These are phyloP conservation scores for Acrocephalus scirpaceus DNA, from an alignment of 2,797 vertebrate species.

Conservation along the genomic window DNA sequence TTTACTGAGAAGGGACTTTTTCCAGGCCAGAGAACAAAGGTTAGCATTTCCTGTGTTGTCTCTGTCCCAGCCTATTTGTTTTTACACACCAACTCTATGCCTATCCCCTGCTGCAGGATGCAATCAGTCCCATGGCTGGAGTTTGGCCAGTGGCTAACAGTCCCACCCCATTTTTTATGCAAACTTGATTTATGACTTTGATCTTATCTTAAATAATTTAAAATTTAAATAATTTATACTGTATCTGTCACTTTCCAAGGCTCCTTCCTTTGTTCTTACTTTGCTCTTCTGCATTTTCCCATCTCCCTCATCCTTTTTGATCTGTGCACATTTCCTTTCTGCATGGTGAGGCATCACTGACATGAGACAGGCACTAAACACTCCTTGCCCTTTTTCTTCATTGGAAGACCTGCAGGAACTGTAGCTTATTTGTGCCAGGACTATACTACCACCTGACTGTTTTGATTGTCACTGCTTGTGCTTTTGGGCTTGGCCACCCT, in stretches of 20 bases:
- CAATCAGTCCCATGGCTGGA: conserved; percentile 12
- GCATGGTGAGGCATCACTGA: neutral
- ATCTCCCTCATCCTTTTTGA: neutral
- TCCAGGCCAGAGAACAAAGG: neutral
- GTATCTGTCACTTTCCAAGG: conserved; percentile 45
- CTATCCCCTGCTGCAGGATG: neutral
- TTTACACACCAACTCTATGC: neutral
- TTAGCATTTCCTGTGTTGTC: neutral
- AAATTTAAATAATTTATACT: conserved; percentile 61
- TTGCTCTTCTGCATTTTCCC: neutral
- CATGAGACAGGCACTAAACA: neutral
- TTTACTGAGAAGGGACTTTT: conserved; percentile 9
- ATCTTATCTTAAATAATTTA: conserved; percentile 62
- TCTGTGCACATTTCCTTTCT: neutral
- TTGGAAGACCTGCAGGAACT: neutral
- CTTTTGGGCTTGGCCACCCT: neutral
- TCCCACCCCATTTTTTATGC: conserved; percentile 43
- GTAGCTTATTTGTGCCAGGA: neutral
- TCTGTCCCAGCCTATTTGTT: neutral
- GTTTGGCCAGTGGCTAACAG: conserved; percentile 31
- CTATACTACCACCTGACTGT: neutral
- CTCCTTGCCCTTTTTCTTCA: neutral
- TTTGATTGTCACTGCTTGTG: neutral
- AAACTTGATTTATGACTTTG: conserved; percentile 64
- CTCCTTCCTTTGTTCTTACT: conserved; percentile 48